These are phyloP conservation scores for Sialia sialis DNA, from an alignment of 2,113 vertebrate species.

Conservation along the genomic window DNA sequence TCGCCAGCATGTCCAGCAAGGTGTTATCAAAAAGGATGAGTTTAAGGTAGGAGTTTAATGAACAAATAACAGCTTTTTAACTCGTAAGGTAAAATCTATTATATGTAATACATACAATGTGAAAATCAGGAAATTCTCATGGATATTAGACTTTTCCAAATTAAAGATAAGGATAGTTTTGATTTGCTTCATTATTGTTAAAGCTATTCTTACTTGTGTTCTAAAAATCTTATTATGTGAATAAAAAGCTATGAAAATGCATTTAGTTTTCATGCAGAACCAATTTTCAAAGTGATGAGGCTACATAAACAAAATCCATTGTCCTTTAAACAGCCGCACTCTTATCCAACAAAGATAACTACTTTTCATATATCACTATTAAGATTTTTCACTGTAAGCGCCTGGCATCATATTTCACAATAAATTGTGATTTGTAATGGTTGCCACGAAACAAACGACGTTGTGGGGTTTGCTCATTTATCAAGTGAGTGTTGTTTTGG, in stretches of 20 bases:
- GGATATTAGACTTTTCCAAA: slow-evolving; percentile 31
- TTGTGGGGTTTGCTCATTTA: slow-evolving; percentile 81
- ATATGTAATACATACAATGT: neutral
- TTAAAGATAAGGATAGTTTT: slow-evolving; percentile 34
- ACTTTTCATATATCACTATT: slow-evolving; percentile 85
- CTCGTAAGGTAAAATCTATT: neutral
- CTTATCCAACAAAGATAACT: slow-evolving; percentile 69
- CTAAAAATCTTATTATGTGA: slow-evolving; percentile 60
- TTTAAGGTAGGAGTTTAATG: slow-evolving; percentile 86
- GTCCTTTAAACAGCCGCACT: slow-evolving; percentile 68
- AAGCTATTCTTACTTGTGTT: slow-evolving; percentile 44
- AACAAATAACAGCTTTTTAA: slow-evolving; percentile 33
- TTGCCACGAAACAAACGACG: slow-evolving; percentile 81
- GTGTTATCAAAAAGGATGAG: slow-evolving; percentile 93
- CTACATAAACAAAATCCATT: slow-evolving; percentile 73
- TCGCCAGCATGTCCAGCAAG: slow-evolving; percentile 90
- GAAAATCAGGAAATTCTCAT: slow-evolving; percentile 52
- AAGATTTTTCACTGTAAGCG: slow-evolving; percentile 75
- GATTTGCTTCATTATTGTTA: slow-evolving; percentile 59
- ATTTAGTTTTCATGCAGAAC: slow-evolving; percentile 68
- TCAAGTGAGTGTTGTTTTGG: slow-evolving; percentile 77
- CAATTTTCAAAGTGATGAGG: slow-evolving; percentile 63
- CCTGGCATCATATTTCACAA: slow-evolving; percentile 81
- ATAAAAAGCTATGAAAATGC: slow-evolving; percentile 64
- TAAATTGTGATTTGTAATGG: slow-evolving; percentile 83